These are phyloP conservation scores for Pollenia griseotomentosa DNA, from an alignment of 2,888 invertebrate species.

Conservation along the genomic window DNA sequence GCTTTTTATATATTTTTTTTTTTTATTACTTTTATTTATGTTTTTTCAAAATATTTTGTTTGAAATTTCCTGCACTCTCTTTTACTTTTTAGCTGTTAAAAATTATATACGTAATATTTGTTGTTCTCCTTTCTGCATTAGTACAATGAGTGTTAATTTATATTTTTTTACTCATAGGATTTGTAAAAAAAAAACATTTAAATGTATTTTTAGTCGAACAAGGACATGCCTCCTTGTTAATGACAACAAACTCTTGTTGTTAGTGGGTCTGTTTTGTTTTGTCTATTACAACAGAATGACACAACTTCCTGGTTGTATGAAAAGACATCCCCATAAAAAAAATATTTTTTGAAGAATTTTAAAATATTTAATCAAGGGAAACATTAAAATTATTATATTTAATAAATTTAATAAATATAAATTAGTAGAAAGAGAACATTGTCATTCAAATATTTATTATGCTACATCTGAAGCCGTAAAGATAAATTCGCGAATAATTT, in stretches of 20 bases:
- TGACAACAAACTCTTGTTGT: conserved; percentile 31
- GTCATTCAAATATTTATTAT: too few relatives aligned
- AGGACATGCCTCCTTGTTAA: conserved; percentile 44
- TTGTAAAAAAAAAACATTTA: conserved; percentile 46
- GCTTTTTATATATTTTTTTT: too few relatives aligned
- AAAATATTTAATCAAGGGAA: too few relatives aligned
- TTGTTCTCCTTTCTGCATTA: background rate
- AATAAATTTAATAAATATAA: too few relatives aligned
- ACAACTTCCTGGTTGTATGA: conserved; percentile 37
- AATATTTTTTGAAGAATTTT: background rate
- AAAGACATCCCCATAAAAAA: background rate
- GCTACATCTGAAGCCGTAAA: too few relatives aligned
- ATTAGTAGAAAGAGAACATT: too few relatives aligned
- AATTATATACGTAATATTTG: conserved; percentile 9
- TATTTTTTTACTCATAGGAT: conserved; percentile 1
- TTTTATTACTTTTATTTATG: background rate
- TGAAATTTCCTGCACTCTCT: background rate
- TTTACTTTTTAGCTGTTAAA: conserved; percentile 3
- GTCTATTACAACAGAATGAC: conserved; percentile 26
- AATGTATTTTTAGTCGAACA: conserved; percentile 53
- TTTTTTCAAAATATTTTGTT: background rate
- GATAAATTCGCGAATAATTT: too few relatives aligned
- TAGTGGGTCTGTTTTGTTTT: conserved; percentile 24
- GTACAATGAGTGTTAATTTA: conserved; percentile 1
- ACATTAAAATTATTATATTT: too few relatives aligned